These are phyloP conservation scores for Trichomycterus rosablanca DNA, from an alignment of 2,113 vertebrate species.

Conservation along the genomic window DNA sequence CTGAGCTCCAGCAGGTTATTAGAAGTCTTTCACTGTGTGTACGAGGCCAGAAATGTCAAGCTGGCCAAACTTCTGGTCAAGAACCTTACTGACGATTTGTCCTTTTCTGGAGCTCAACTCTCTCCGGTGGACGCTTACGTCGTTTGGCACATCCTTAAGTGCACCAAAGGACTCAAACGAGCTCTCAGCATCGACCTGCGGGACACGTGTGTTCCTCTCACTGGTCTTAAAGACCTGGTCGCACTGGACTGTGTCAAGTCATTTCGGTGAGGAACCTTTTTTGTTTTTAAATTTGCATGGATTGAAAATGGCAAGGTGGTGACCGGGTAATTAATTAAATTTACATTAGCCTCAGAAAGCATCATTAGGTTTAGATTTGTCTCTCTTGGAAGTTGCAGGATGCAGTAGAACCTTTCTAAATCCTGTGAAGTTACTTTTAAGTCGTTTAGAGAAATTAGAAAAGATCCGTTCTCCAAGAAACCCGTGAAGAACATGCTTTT, in stretches of 20 bases:
- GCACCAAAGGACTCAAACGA: conserved; percentile 51
- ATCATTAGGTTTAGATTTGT: too few species aligned
- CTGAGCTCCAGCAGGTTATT: conserved; percentile 71
- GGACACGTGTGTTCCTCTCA: conserved; percentile 69
- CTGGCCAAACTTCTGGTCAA: conserved; percentile 63
- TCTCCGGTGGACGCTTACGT: conserved; percentile 69
- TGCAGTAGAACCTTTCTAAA: too few species aligned
- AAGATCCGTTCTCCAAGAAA: too few species aligned
- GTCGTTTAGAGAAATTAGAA: too few species aligned
- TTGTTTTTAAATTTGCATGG: too few species aligned
- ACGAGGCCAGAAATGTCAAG: conserved; percentile 62
- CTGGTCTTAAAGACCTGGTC: conserved; percentile 72
- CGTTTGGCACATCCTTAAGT: conserved; percentile 65
- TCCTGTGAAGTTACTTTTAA: too few species aligned
- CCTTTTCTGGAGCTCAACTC: conserved; percentile 73
- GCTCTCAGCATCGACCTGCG: conserved; percentile 76
- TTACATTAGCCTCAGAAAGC: too few species aligned
- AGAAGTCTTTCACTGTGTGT: conserved; percentile 77
- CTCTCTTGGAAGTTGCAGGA: too few species aligned
- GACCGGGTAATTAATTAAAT: too few species aligned
- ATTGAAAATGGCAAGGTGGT: too few species aligned
- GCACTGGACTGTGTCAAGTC: conserved; percentile 67
- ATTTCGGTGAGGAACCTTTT: conserved; percentile 80
- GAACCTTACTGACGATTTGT: conserved; percentile 67
- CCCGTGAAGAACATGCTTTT: too few species aligned